Conservation (phyloP, 2,888 invertebrate genomes). For the Melanotus villosus region DNA sequence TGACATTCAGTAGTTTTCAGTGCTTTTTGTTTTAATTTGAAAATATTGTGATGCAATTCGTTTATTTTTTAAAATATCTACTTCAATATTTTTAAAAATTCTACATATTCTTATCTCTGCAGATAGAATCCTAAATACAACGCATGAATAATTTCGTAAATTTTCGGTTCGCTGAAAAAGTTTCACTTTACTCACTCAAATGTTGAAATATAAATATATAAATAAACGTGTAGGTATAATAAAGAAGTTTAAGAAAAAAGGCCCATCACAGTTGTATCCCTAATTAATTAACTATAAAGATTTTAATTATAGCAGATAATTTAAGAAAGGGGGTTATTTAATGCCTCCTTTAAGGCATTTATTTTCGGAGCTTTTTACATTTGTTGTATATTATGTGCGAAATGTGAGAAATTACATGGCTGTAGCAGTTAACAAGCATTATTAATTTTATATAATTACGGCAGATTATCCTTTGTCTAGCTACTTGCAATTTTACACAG, state of each 20-base stretch:
- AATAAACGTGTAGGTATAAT: neutral
- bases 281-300: neutral
- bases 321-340: neutral
- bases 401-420: conserved; percentile 3
- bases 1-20: no score
- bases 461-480: conserved; percentile 18
- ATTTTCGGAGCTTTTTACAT: neutral
- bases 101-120: no score
- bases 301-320: neutral
- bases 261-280: neutral
- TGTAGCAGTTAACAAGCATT: conserved; percentile 10
- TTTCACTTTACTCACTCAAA: no score
- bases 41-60: no score
- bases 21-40: no score
- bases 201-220: neutral
- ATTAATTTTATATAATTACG: conserved; percentile 20
- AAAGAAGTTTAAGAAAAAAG: neutral
- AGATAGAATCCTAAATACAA: no score
- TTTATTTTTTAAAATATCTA: no score
- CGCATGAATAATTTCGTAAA: no score
- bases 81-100: no score
- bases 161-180: no score
- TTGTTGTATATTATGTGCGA: neutral
- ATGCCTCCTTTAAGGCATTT: neutral
- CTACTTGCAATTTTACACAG: conserved; percentile 22